Base-by-base conservation (phyloP, 1,140 invertebrate genomes). In the Atta colombica region DNA sequence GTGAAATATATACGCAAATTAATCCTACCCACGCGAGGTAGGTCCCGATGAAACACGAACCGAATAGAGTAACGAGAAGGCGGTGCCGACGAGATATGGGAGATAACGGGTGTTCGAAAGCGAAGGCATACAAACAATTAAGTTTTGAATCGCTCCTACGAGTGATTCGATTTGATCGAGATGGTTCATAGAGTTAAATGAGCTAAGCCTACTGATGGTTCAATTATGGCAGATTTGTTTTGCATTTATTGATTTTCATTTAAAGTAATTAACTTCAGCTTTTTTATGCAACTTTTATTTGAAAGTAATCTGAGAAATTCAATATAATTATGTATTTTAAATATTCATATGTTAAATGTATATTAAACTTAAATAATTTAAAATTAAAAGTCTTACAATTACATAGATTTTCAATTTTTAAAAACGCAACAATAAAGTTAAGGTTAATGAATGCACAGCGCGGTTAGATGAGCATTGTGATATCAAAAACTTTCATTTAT, bases 1-100 rank as follows among this genome's bases (percentile, higher is more conserved):
- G 88, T 49, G 88, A 89, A 82, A 87, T 68, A 49, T 68, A 49
- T 60, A 25, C 88, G 85, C 60, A 55, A 89, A 89, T 87, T 89
- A 89, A 90, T 85, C 77, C 49, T 45, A 66, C 55, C 53, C 77
- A 68, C 51, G 55, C 74, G 51, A 81, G 74, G 66, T n/a, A 69
- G 60, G 18, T 58, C 69, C 35, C 75, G 77, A 75, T 86, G 82
- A 89, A 68, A 88, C 71, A 77, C 28, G 74, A 74, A 86, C 51
- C 71, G 65, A 35, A 35, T 61, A 31, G 58, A 60, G 39, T 88
- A 89, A 88, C 85, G 58, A 53, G 80, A 39, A 72, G 74, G 80
- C 55, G 68, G 74, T 18, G 66, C 58, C 51, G 35, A 1, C 16
- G 18, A 28, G 65, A 74, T 74, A 74, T 53, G 16, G 55, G 12